phyloP scores from a whole-genome alignment of 2,888 invertebrate species.

The Drosophila meridiana region DNA sequence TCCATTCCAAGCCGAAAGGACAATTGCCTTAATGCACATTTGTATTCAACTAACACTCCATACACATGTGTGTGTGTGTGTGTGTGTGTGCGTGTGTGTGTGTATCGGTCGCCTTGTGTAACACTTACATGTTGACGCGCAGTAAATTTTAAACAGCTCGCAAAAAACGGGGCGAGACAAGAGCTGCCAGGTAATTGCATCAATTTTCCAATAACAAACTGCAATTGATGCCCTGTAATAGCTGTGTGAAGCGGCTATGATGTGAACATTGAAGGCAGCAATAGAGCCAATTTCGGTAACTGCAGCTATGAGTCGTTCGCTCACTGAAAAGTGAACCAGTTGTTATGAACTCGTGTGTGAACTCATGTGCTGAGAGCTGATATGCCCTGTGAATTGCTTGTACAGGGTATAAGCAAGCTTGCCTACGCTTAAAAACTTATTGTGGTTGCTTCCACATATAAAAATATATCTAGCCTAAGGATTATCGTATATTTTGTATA shows the following conservation, averaged over 20 bases:
- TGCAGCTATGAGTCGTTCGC: no score
- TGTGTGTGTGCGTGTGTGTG: constrained; percentile 11
- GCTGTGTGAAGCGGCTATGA: neutral
- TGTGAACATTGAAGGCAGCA: no score
- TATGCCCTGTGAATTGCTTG: neutral
- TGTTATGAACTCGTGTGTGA: no score
- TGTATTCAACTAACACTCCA: constrained; percentile 23
- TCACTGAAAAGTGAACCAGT: neutral
- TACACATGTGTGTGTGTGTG: neutral
- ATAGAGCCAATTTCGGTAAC: no score
- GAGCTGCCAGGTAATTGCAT: constrained; percentile 17
- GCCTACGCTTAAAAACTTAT: no score
- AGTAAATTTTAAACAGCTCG: constrained; percentile 41
- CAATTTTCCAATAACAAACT: constrained; percentile 18
- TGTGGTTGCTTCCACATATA: no score
- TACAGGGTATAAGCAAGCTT: neutral
- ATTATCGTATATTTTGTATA: neutral
- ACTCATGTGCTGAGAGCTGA: neutral
- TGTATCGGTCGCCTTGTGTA: constrained; percentile 25
- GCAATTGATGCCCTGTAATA: constrained; percentile 6
- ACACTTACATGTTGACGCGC: constrained; percentile 47
- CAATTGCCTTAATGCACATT: constrained; percentile 56
- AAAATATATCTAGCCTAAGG: no score
- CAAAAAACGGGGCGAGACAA: neutral
- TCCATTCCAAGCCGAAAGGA: constrained; percentile 39